A percentile compares a stretch with the other conserved stretches of the same genome.
phyloP scores from a whole-genome alignment of 2,888 invertebrate genomes.

The Eurytoma californica region DNA sequence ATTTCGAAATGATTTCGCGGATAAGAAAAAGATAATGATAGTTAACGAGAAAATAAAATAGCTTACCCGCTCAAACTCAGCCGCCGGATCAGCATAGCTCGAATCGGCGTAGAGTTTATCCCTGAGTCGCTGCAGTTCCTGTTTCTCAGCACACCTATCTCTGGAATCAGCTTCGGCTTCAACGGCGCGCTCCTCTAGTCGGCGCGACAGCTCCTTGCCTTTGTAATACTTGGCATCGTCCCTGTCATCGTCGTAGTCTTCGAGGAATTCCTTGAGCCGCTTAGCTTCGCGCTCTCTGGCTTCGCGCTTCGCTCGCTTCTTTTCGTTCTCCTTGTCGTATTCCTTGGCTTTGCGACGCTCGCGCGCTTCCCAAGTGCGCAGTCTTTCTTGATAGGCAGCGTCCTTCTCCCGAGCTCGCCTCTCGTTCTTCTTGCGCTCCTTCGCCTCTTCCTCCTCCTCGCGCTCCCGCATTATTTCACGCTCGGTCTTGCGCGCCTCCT shows the following conservation, averaged over 20 bases:
- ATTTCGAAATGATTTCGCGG: constrained; percentile 52
- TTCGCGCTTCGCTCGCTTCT: constrained; percentile 88
- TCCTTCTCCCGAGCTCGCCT: constrained; percentile 96
- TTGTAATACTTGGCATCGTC: constrained; percentile 98
- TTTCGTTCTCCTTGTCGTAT: constrained; percentile 90
- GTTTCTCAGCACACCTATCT: constrained; percentile 89
- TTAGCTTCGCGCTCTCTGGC: constrained; percentile 94
- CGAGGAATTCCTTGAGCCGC: constrained; percentile 96
- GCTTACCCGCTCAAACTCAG: constrained; percentile 81
- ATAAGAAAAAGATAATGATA: constrained; percentile 21
- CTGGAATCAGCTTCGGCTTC: constrained; percentile 94
- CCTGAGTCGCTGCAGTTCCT: constrained; percentile 79
- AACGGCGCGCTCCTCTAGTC: constrained; percentile 93
- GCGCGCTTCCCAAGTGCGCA: constrained; percentile 89
- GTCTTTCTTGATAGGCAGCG: constrained; percentile 94
- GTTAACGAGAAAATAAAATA: background rate
- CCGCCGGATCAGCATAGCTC: constrained; percentile 80
- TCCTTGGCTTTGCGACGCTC: constrained; percentile 94
- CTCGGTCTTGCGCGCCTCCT: constrained; percentile 77
- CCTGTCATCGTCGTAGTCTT: constrained; percentile 98
- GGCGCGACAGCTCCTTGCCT: constrained; percentile 90
- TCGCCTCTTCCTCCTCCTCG: constrained; percentile 93
- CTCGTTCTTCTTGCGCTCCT: constrained; percentile 92
- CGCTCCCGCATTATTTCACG: constrained; percentile 84
- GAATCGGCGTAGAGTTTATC: constrained; percentile 83